Evolutionary conservation across 2,797 vertebrate species (phyloP).

Genomic region (Sphenodon punctatus): DNA sequence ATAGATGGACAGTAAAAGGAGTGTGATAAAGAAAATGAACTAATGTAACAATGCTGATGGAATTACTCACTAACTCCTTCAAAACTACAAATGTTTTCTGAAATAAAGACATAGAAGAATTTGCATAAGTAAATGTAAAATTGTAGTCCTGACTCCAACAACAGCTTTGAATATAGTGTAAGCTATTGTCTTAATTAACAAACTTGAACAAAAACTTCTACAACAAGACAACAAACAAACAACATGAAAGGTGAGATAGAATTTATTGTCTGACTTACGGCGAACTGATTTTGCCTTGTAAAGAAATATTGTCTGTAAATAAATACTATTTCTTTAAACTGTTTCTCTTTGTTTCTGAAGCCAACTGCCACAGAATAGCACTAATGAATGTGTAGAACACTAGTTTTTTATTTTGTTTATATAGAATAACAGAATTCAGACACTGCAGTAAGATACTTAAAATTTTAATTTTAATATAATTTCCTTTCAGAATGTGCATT

Average conservation of each 20-base stretch:
- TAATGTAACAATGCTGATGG: constrained; percentile 39
- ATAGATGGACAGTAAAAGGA: constrained; percentile 2
- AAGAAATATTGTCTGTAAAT: not conserved
- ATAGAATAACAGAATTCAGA: not conserved
- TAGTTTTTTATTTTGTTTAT: not conserved
- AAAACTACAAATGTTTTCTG: not conserved
- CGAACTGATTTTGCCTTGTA: not conserved
- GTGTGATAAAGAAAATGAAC: constrained; percentile 26
- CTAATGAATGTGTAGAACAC: not conserved
- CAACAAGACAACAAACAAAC: constrained; percentile 10
- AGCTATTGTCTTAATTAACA: not conserved
- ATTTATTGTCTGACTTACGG: not conserved
- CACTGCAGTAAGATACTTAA: not conserved
- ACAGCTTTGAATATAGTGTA: not conserved
- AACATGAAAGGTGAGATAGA: constrained; percentile 78
- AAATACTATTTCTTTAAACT: not conserved
- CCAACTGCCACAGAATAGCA: constrained; percentile 8
- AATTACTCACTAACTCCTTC: constrained; percentile 10
- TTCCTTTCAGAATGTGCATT: not conserved
- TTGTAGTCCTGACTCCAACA: not conserved
- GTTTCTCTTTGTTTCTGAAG: constrained; percentile 4
- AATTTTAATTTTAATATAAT: not conserved
- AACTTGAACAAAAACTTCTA: constrained; percentile 28
- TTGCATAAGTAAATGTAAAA: constrained; percentile 5
- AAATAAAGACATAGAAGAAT: constrained; percentile 13